Base-by-base conservation (phyloP, 2,797 vertebrate species). In the Mustela erminea region DNA sequence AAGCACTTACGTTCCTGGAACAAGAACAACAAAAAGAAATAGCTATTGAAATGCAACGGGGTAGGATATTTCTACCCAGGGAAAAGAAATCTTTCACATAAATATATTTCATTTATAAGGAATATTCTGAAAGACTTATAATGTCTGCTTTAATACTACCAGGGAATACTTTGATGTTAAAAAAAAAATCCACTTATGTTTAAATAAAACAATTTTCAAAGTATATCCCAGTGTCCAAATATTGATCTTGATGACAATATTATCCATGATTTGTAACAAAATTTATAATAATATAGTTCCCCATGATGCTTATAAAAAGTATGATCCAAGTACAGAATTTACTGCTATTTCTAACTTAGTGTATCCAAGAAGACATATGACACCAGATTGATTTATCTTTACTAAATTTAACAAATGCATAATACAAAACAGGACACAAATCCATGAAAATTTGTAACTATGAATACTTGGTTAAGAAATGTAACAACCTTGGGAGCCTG, bases 1-100 rank as follows among this genome's bases (percentile, higher is more conserved):
- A 82, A 95, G 90, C 85, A 97, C 96, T 97, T 96, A 91, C 29
- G 77, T 96, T 98, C 75, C 97, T 98, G 97, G 96, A 98, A 90
- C 90, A 97, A 96, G 56, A 97, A 93, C 54, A 97, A 94, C 86
- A 96, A 60, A 96, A 94, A 90, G 93, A 93, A 97, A 81, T 90
- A 77, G 85, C 91, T 96, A 81, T 98, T 92, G 80, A 87, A 98
- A 97, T 94, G 95, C 49, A 96, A 97, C 77, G 8, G n/a, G 62
- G 72, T 27, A 66, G 27, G 92, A 80, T 91, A 95, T 97, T 97
- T 96, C 85, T 92, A 46, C 27, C 41, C 35, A 93, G 56, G 38
- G 74, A 87, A 90, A 94, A 74, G 38, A 92, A 95, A 96, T 62
- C 25, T 54, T 97, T 94, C 43, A 38, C 4, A 78, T 81, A 68